Conservation (phyloP, 1,140 invertebrate genomes). For the Bombus pascuorum region DNA sequence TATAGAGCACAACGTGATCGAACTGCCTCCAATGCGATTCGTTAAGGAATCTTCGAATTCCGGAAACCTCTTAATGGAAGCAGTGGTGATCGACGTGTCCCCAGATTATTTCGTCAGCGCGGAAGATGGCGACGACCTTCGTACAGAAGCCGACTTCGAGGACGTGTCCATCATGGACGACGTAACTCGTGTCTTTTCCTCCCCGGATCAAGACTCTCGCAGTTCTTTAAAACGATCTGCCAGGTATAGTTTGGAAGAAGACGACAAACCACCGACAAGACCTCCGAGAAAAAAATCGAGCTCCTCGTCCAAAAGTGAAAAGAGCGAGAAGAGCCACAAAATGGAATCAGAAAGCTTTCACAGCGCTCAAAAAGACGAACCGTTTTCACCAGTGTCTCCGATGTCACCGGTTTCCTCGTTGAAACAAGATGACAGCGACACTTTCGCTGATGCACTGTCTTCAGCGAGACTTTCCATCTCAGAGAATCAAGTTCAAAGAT, state of each 20-base stretch:
- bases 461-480: slow-evolving; percentile 64
- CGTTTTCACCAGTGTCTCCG: slow-evolving; percentile 38
- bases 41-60: slow-evolving; percentile 94
- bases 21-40: slow-evolving; percentile 93
- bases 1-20: slow-evolving; percentile 91
- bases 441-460: slow-evolving; percentile 76
- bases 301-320: slow-evolving; percentile 72
- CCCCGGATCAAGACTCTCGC: slow-evolving; percentile 63
- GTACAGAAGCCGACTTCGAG: slow-evolving; percentile 93
- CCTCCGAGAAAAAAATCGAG: slow-evolving; percentile 75
- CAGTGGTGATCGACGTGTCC: slow-evolving; percentile 94
- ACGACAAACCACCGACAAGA: slow-evolving; percentile 64
- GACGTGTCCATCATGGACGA: slow-evolving; percentile 91
- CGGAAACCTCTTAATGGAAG: slow-evolving; percentile 94
- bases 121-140: slow-evolving; percentile 91
- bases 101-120: slow-evolving; percentile 90
- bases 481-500: slow-evolving; percentile 40
- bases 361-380: slow-evolving; percentile 74
- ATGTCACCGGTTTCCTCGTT: slow-evolving; percentile 64
- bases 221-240: slow-evolving; percentile 62
- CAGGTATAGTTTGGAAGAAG: slow-evolving; percentile 49
- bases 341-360: slow-evolving; percentile 79
- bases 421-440: slow-evolving; percentile 74
- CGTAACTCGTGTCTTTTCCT: slow-evolving; percentile 80
- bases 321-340: slow-evolving; percentile 70